Evolutionary conservation across 2,888 invertebrate genomes (phyloP), one percentile per base, ranked within the genome.

Genomic region (Temnothorax unifasciatus): DNA sequence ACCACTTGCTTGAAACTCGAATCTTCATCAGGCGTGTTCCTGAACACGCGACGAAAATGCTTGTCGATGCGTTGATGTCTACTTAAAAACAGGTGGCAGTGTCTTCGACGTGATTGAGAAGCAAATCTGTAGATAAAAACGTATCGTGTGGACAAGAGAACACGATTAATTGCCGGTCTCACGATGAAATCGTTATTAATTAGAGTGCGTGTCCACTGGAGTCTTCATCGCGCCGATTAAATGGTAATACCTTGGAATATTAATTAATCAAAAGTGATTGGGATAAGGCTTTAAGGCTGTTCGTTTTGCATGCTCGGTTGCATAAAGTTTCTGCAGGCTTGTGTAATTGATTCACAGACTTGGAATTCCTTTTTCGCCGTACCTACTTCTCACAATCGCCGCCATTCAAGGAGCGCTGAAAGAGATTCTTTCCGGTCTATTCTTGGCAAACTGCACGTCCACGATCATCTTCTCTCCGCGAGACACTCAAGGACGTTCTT

Each of bases 71-170:
- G 21, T 66, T 77, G 57, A 66, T 63, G 47, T 47, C 57, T 25
- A 50, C 50, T 63, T 57, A 47, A 73, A 73, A 77, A 85, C 66
- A 66, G 59, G 77, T 52, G 25, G 57, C 47, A 13, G 44, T 68
- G n/a, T 47, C 71, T 38, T 61, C 54, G 69, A 75, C 68, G 44
- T 54, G 82, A 85, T 73, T 77, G 71, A 85, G 73, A 41, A 66
- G 34, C 41, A 15, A 29, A 47, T 66, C 18, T 57, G n/a, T 25
- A 34, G 34, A 50, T 73, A 34, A 52, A 38, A 64, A 18, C 44
- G 18, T 4, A 64, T 52, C 63, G 41, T 18, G 52, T 41, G 18
- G 15, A 15, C 8, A 11, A 38, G 61, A 57, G 34, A 29, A 44
- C 21, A 13, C 25, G 29, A 41, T 63, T 75, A 76, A 64, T 76